These are phyloP conservation scores for Wasmannia auropunctata DNA, from an alignment of 1,140 invertebrate genomes.

Conservation along the genomic window DNA sequence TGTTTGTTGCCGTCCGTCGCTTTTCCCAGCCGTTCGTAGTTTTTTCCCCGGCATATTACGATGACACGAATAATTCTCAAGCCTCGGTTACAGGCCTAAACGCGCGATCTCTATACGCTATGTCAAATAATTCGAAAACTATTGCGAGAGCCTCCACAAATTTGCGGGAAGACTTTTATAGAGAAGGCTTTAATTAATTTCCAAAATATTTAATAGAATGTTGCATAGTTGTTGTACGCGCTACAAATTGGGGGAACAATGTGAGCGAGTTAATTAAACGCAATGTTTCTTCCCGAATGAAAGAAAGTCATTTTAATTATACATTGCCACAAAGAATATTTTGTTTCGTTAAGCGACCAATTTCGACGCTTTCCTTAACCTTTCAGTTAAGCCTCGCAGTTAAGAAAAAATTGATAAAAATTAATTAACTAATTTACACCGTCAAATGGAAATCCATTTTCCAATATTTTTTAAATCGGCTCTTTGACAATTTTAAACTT, in stretches of 20 bases:
- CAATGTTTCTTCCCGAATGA: background rate
- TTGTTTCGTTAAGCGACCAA: background rate
- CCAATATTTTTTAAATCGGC: background rate
- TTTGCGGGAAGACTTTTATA: background rate
- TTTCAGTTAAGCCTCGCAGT: background rate
- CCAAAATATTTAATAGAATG: background rate
- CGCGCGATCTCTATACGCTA: background rate
- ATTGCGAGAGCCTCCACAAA: background rate
- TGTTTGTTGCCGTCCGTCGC: constrained; percentile 43
- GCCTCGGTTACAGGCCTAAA: background rate
- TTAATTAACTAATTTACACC: background rate
- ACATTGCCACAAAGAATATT: background rate
- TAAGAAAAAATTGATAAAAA: background rate
- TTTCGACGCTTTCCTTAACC: too few species aligned
- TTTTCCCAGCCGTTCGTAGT: constrained; percentile 8
- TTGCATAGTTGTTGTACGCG: background rate
- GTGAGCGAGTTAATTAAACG: constrained; percentile 11
- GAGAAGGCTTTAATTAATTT: background rate
- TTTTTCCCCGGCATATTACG: constrained; percentile 27
- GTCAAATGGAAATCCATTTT: background rate
- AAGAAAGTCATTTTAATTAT: background rate
- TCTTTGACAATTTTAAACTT: constrained; percentile 16
- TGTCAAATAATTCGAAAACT: background rate
- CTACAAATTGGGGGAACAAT: background rate
- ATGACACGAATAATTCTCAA: constrained; percentile 28